Evolutionary conservation across 2,888 invertebrate genomes (phyloP), one percentile per base, ranked within the genome.

Genomic region (Drosophila anomelani): DNA sequence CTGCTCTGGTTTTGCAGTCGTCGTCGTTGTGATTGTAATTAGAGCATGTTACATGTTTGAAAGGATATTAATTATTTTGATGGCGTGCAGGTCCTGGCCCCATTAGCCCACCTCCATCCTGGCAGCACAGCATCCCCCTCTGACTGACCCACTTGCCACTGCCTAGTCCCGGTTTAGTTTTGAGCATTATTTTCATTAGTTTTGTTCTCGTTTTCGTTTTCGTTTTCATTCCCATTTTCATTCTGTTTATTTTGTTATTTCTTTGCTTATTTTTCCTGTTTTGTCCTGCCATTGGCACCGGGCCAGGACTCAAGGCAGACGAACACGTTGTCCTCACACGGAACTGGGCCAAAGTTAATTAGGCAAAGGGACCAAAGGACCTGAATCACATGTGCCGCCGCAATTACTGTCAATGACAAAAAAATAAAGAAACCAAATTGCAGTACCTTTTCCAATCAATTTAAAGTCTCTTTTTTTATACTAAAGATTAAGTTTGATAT

Each of bases 31-130:
- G 56, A 61, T 68, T 80, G 88, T 85, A 85, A 85, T 85, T 85
- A 85, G 84, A 82, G 83, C 83, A 85, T 85, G 88, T 83, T 71
- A 74, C 86, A 88, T 53, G 36, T 85, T 85, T 83, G 86, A 85
- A 85, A 80, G 88, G 77, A 88, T 85, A 85, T 85, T 85, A 85
- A 85, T 85, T 85, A 85, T 85, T 85, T 85, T 83, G 83, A 88
- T 88, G 86, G 73, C 62, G 67, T 75, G 61, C 61, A 44, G 47
- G 56, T 67, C 26, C 41, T 44, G 39, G 67, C 58, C 76, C 68
- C 67, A 47, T 47, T 29, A 26, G 3, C 20, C 20, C 12, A 12
- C 78, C 82, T 71, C 80, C 69, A 32, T n/a, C 41, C 17, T 71
- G 38, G n/a, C 38, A 38, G 5, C 26, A 75, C 67, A 74, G 80